These are phyloP conservation scores for Aeoliscus strigatus DNA, from an alignment of 2,797 vertebrate genomes.

Conservation along the genomic window DNA sequence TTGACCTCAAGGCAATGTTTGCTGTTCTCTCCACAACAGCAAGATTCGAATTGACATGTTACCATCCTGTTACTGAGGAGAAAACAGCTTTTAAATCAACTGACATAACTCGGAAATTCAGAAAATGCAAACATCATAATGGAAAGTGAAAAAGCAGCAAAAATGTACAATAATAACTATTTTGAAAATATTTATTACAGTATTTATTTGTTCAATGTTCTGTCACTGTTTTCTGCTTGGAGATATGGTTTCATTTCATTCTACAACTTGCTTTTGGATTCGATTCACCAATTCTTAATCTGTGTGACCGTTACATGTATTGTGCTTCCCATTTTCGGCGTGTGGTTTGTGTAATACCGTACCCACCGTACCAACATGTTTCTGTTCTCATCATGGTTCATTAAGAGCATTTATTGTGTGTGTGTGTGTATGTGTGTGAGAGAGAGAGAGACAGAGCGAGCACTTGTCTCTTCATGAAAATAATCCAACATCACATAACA, in stretches of 20 bases:
- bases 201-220: constrained; percentile 60
- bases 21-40: too few species aligned
- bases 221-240: constrained; percentile 9
- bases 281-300: constrained; percentile 15
- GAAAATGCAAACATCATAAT: constrained; percentile 1
- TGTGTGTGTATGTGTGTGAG: constrained; percentile 6
- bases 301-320: neutral
- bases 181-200: constrained; percentile 56
- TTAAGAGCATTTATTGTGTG: constrained; percentile 10
- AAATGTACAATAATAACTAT: constrained; percentile 14
- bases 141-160: constrained; percentile 3
- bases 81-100: too few species aligned
- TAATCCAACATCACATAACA: neutral
- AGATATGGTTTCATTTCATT: constrained; percentile 16
- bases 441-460: neutral
- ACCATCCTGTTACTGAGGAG: too few species aligned
- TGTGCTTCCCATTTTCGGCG: neutral
- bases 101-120: neutral
- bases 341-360: neutral
- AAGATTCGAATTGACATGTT: too few species aligned
- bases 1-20: too few species aligned
- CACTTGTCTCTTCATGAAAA: neutral
- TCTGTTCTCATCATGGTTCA: neutral
- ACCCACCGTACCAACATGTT: neutral
- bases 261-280: constrained; percentile 6